Percentiles rank a stretch among this genome's conserved stretches.
phyloP scores from a whole-genome alignment of 2,797 vertebrate genomes.

The Gallirallus australis region DNA sequence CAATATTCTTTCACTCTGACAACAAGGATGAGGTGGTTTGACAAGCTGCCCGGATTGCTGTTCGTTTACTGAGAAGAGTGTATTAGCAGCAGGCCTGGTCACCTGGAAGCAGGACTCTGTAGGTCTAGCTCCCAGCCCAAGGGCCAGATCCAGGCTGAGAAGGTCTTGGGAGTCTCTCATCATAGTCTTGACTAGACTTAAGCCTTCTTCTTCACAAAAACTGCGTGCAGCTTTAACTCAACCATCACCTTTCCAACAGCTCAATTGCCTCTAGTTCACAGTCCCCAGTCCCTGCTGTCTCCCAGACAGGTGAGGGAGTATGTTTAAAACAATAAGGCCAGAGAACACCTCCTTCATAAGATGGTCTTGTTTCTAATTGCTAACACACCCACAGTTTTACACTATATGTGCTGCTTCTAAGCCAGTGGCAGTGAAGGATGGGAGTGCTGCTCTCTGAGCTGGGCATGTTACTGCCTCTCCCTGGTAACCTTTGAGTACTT shows the following conservation, averaged over 20 bases:
- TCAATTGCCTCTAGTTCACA: background rate
- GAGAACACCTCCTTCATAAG: background rate
- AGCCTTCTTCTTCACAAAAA: background rate
- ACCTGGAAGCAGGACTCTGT: background rate
- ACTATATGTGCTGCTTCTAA: background rate
- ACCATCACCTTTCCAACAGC: background rate
- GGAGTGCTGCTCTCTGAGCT: accelerated
- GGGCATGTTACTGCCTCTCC: background rate
- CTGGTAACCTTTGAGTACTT: background rate
- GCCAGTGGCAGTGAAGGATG: background rate
- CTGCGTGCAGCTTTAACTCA: background rate
- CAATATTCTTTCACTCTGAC: conserved; percentile 16
- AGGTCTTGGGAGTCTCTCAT: background rate
- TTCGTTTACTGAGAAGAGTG: background rate
- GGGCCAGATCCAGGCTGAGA: background rate
- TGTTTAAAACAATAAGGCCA: background rate
- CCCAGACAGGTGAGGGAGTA: background rate
- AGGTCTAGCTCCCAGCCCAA: background rate
- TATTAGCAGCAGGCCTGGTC: background rate
- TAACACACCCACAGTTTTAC: background rate
- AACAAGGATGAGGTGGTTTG: background rate
- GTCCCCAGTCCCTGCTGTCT: background rate
- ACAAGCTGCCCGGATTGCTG: background rate
- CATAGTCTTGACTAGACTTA: background rate
- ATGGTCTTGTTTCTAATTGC: background rate